Evolutionary conservation across 2,888 invertebrate genomes (phyloP).

Genomic region (Cerastis rubricosa): DNA sequence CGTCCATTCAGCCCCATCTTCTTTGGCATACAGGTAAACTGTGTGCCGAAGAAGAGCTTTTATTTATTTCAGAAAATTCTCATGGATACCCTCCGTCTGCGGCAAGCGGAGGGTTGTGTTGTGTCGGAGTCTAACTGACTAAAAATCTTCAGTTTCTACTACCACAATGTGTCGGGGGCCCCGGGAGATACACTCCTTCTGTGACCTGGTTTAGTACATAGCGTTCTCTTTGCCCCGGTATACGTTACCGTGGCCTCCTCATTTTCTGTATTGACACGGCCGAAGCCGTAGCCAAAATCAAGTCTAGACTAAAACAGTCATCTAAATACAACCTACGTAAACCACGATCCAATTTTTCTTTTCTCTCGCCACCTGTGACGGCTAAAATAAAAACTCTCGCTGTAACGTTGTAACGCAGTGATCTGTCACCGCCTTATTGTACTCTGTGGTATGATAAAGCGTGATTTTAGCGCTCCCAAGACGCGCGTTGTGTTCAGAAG

Average conservation of each 20-base stretch:
- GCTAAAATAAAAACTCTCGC: constrained; percentile 40
- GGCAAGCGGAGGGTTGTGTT: no score
- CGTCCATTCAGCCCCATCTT: constrained; percentile 47
- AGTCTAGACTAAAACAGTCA: not conserved
- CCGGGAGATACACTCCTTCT: no score
- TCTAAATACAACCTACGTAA: not conserved
- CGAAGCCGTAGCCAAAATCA: not conserved
- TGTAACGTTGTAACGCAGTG: constrained; percentile 16
- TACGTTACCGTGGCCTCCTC: not conserved
- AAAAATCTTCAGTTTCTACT: no score
- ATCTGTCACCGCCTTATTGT: constrained; percentile 55
- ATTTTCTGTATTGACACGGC: not conserved
- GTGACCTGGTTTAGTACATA: not conserved
- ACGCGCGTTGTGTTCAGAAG: constrained; percentile 34
- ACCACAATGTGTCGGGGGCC: no score
- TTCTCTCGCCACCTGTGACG: constrained; percentile 20
- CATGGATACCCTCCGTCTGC: no score
- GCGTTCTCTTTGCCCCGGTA: not conserved
- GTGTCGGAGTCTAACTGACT: no score
- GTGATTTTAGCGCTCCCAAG: constrained; percentile 59
- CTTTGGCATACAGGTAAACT: not conserved
- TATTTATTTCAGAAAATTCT: no score
- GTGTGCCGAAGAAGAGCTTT: no score
- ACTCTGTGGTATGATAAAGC: constrained; percentile 61
- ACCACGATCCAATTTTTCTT: constrained; percentile 8